These are phyloP conservation scores for Arnoldichthys spilopterus DNA, from an alignment of 2,797 vertebrate species.

Conservation along the genomic window DNA sequence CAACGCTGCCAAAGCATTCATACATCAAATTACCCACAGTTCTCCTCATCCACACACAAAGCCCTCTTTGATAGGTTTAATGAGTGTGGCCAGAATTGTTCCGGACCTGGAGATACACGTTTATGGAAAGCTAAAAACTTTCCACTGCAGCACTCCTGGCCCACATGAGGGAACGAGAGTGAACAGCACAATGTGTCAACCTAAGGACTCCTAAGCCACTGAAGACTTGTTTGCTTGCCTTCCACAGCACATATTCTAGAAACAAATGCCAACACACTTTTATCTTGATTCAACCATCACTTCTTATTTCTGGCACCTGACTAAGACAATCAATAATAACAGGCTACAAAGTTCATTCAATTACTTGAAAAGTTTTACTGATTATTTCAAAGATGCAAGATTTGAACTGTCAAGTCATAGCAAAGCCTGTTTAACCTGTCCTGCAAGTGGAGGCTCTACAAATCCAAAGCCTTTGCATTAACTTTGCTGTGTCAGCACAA, in stretches of 20 bases:
- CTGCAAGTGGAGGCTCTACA: not conserved
- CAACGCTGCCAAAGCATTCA: slow-evolving; percentile 44
- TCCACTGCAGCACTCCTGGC: slow-evolving; percentile 15
- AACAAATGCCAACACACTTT: no score
- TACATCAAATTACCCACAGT: slow-evolving; percentile 57
- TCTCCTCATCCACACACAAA: slow-evolving; percentile 54
- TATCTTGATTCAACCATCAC: no score
- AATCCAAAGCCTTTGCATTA: not conserved
- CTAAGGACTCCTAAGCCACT: not conserved
- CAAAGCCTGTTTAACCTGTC: slow-evolving; percentile 31
- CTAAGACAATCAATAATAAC: no score
- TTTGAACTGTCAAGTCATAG: not conserved
- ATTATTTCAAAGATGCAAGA: no score
- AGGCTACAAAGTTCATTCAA: no score
- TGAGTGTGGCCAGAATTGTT: slow-evolving; percentile 18
- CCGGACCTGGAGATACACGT: not conserved
- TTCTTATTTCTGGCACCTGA: no score
- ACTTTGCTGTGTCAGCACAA: not conserved
- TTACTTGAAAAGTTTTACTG: no score
- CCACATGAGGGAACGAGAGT: not conserved
- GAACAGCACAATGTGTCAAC: not conserved
- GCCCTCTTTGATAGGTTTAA: slow-evolving; percentile 56
- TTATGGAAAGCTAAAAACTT: slow-evolving; percentile 35
- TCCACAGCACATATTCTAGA: not conserved
- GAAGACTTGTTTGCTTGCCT: slow-evolving; percentile 5